These are phyloP conservation scores for Aphaenogaster floridana DNA, from an alignment of 1,140 invertebrate species.

Conservation along the genomic window DNA sequence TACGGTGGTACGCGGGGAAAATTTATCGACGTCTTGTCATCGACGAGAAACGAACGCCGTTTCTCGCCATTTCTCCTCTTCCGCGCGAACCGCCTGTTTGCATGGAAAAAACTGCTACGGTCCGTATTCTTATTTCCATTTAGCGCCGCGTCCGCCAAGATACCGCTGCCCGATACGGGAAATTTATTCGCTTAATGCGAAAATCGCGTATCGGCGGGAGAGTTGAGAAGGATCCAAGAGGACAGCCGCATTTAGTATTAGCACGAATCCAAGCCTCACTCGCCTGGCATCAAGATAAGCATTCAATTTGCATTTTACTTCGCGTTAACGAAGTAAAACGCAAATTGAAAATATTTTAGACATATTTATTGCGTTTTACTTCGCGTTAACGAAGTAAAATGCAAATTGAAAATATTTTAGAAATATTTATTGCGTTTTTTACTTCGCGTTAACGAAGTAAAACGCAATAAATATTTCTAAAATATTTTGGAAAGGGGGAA, in stretches of 20 bases:
- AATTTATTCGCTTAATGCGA: slow-evolving; percentile 45
- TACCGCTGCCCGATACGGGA: background rate
- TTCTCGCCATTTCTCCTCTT: background rate
- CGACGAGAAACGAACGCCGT: background rate
- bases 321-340: background rate
- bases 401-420: background rate
- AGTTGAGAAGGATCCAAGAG: background rate
- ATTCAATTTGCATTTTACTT: background rate
- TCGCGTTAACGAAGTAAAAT: background rate
- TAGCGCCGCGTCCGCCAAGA: background rate
- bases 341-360: background rate
- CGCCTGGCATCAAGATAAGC: background rate
- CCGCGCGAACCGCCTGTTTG: background rate
- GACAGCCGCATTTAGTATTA: background rate
- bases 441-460: background rate
- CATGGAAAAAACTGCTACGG: slow-evolving; percentile 19
- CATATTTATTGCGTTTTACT: background rate
- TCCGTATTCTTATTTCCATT: slow-evolving; percentile 25
- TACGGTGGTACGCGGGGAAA: slow-evolving; percentile 14
- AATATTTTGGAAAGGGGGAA: background rate
- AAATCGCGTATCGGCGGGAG: slow-evolving; percentile 2
- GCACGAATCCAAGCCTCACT: background rate
- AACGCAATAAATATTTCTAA: slow-evolving; percentile 19
- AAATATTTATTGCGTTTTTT: background rate
- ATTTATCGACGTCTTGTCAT: slow-evolving; percentile 53